Base-by-base conservation (phyloP, 2,797 vertebrate species). In the Pangasius mekongensis region DNA sequence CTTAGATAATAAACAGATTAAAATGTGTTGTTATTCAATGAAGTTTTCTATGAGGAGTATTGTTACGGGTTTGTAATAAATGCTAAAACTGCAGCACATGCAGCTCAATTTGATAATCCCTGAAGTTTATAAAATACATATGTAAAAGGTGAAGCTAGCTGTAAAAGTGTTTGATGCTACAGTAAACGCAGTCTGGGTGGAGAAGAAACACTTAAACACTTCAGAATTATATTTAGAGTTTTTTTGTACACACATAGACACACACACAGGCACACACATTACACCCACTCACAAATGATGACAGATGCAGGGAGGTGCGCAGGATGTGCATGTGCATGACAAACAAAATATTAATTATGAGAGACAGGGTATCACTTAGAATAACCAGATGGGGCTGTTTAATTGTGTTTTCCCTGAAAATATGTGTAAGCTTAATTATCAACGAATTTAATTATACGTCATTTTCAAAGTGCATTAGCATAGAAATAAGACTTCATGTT, bases 331-430 rank as follows among this genome's bases (percentile, higher is more conserved):
- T 88, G 88, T 67, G 90, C 90, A 90, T 91, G 87, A 89, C 89
- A 91, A 91, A 92, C 91, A 91, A 91, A 92, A 91, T 91, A 91
- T 91, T 92, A 92, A 92, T 92, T 91, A 92, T 91, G 91, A 90
- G 87, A 54, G 82, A 90, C 86, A 89, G 84, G 87, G 89, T 88
- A 89, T 89, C 87, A 89, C 90, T 87, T 89, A 89, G 86, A 91
- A 89, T 90, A 92, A 92, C 83, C 91, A 92, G 91, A 92, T 92
- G 91, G 89, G 89, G 89, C 90, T 89, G 86, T 91, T 88, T 91
- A 87, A 87, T 86, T 88, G 81, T 91, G 86, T 90, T 91, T 74
- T 90, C 66, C 69, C 24, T 85, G 83, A 87, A 90, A 89, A 90
- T 89, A 87, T 87, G 87, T 89, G 85, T 90, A 87, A 83, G 86